Evolutionary conservation across 2,797 vertebrate genomes (phyloP), one percentile per base, ranked within the genome.

Genomic region (Moxostoma hubbsi): DNA sequence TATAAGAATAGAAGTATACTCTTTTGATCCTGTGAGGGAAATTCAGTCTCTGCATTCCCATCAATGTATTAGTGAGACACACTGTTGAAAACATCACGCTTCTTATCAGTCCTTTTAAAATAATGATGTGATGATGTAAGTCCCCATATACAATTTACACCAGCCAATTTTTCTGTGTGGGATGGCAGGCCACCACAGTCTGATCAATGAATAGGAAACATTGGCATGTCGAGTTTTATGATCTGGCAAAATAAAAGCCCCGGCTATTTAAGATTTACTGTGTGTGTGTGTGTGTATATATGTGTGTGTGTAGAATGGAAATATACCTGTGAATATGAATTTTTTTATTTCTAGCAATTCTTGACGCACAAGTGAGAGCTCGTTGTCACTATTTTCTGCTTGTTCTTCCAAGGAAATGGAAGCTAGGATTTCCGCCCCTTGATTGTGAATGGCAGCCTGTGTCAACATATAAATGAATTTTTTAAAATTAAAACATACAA

Each of bases 381-480:
- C 47, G 9, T 49, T 49, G 9, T 49, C 47, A 49, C 47, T 49
- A 49, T 49, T 49, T 2, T 49, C 47, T 49, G 47, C 47, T 49
- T 49, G 5, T 49, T 49, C 9, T 49, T 49, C 47, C 47, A 49
- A 49, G 47, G 47, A 49, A 49, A 49, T 49, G 47, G 47, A 49
- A 49, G 47, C 47, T 49, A 49, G 47, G 47, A 49, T 49, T 49
- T 58, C 55, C 2, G n/a, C 8, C 15, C 55, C 55, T 58, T 58
- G 55, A 58, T 58, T 16, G 55, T 58, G 55, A 58, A 58, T 58
- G 55, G 55, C 55, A 58, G 55, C 55, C 55, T 58, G 55, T 58
- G 55, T 3, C 7, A 58, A 58, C 47, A 58, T 58, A 58, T 18
- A 18, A 18, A 18, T 18, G 1, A 18, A 18, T 18, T 18, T 18